Evolutionary conservation across 2,113 vertebrate genomes (phyloP).

Genomic region (Gallinago paraguaiae): DNA sequence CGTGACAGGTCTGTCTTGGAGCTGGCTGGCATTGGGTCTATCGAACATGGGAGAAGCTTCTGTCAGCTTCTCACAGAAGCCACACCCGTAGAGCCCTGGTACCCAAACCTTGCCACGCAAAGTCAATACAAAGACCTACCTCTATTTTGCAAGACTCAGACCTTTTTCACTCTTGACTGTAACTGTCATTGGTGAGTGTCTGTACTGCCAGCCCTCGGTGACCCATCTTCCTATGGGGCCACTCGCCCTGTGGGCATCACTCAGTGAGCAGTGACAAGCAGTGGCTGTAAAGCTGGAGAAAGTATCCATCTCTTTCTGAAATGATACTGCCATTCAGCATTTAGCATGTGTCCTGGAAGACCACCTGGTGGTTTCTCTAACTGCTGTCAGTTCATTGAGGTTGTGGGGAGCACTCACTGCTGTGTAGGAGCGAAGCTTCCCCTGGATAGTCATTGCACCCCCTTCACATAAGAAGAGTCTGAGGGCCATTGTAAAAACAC

Average conservation of each 20-base stretch:
- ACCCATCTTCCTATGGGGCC: not conserved
- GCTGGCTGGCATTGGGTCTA: not conserved
- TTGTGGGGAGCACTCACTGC: not conserved
- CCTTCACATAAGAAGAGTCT: not conserved
- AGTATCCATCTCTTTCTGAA: not conserved
- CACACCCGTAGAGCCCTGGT: not conserved
- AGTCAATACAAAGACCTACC: not conserved
- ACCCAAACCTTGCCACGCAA: not conserved
- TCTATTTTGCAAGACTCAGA: not conserved
- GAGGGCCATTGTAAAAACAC: not conserved
- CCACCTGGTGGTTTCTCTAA: not conserved
- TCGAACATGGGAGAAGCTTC: not conserved
- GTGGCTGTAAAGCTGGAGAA: not conserved
- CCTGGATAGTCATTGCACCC: accelerated
- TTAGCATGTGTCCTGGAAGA: accelerated
- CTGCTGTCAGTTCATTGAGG: not conserved
- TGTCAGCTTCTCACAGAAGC: not conserved
- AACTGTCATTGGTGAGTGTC: not conserved
- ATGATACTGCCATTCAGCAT: not conserved
- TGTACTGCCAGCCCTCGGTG: not conserved
- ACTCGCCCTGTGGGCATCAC: accelerated
- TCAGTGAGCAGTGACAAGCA: not conserved
- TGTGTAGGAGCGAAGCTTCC: not conserved
- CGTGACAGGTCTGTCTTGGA: not conserved
- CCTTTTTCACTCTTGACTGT: not conserved